These are phyloP conservation scores for Thalpophila matura DNA, from an alignment of 2,888 invertebrate genomes.

Conservation along the genomic window DNA sequence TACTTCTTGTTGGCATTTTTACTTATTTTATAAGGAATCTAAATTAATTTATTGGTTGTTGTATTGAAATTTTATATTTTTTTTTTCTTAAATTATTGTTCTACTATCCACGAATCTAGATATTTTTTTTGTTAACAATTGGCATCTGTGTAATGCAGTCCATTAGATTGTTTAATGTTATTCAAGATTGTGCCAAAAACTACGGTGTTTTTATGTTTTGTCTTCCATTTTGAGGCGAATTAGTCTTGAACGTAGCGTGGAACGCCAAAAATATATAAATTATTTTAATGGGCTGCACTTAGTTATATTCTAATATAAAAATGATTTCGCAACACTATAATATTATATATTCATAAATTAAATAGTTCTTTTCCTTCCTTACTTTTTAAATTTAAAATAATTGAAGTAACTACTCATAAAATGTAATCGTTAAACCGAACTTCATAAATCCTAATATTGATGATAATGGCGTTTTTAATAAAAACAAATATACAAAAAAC, in stretches of 20 bases:
- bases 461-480: conserved; percentile 91
- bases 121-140: conserved; percentile 82
- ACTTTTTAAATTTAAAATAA: conserved; percentile 84
- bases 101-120: conserved; percentile 77
- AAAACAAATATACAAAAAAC: conserved; percentile 89
- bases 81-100: conserved; percentile 87
- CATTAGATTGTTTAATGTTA: conserved; percentile 73
- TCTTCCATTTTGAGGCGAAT: conserved; percentile 62
- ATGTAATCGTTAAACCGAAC: conserved; percentile 90
- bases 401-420: conserved; percentile 90
- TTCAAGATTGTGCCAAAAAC: conserved; percentile 81
- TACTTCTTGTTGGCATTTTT: conserved; percentile 91
- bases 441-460: conserved; percentile 91
- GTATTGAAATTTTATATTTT: conserved; percentile 87
- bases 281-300: conserved; percentile 76
- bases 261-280: conserved; percentile 61
- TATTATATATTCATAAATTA: conserved; percentile 75
- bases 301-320: conserved; percentile 67
- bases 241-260: conserved; percentile 60
- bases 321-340: conserved; percentile 72
- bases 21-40: conserved; percentile 90
- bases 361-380: conserved; percentile 85
- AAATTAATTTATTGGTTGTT: conserved; percentile 91
- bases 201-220: conserved; percentile 60
- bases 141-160: conserved; percentile 87